Percentiles rank a stretch among this genome's conserved stretches.
Conservation (phyloP, 2,888 invertebrate genomes). For the Hirtodrosophila alboralis region DNA sequence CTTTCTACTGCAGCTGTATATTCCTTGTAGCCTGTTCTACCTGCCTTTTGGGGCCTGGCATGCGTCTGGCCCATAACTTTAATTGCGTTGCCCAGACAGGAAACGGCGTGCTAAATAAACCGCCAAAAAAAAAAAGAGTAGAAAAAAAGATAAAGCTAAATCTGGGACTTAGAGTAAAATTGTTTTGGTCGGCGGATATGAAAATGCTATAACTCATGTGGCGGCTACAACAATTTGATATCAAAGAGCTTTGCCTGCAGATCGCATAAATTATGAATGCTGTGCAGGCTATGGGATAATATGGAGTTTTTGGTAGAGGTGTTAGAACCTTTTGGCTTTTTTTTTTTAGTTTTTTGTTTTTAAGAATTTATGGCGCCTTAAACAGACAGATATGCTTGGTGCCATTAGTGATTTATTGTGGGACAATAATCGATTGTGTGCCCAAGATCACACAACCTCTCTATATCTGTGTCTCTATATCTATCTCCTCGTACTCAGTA, state of each 20-base stretch:
- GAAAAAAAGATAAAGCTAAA: conserved; percentile 16
- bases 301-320: conserved; percentile 44
- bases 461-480: conserved; percentile 7
- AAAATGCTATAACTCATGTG: conserved; percentile 67
- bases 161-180: conserved; percentile 29
- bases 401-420: conserved; percentile 77
- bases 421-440: conserved; percentile 64
- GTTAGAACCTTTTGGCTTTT: conserved; percentile 69
- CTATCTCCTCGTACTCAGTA: conserved; percentile 1
- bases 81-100: conserved; percentile 47
- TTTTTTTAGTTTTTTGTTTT: conserved; percentile 29
- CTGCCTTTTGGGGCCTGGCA: conserved; percentile 25
- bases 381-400: conserved; percentile 67
- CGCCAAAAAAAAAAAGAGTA: conserved; percentile 22
- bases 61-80: conserved; percentile 36
- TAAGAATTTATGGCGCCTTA: conserved; percentile 73
- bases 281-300: conserved; percentile 35
- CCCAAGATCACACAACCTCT: not conserved
- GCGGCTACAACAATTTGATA: conserved; percentile 71
- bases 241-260: conserved; percentile 59
- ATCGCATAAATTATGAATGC: conserved; percentile 70
- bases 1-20: conserved; percentile 2
- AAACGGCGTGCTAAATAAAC: conserved; percentile 29
- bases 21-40: conserved; percentile 14
- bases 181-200: conserved; percentile 65